phyloP scores from a whole-genome alignment of 1,140 invertebrate genomes.

The Melanaphis sacchari region DNA sequence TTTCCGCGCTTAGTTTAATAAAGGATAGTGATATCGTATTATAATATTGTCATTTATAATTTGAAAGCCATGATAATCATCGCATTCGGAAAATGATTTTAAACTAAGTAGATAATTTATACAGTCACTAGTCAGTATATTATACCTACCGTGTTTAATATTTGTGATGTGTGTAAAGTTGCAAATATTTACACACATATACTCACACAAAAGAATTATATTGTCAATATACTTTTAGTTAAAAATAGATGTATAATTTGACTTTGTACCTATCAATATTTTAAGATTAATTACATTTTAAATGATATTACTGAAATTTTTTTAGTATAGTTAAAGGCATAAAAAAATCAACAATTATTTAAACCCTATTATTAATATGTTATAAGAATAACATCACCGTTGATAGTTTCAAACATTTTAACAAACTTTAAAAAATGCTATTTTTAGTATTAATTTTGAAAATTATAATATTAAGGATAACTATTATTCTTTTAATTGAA shows the following conservation, averaged over 20 bases:
- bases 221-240: neutral
- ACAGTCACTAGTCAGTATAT: too few species aligned
- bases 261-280: neutral
- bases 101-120: neutral
- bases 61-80: neutral
- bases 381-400: neutral
- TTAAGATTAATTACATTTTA: neutral
- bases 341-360: neutral
- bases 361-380: neutral
- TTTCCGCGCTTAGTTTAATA: neutral
- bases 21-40: slow-evolving; percentile 2
- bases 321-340: neutral
- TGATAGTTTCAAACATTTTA: neutral
- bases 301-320: neutral
- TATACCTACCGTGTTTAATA: neutral
- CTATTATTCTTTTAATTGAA: neutral
- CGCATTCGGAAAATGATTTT: neutral
- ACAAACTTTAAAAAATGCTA: neutral
- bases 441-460: neutral
- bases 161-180: neutral
- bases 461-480: too few species aligned
- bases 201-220: neutral
- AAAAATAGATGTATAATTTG: neutral
- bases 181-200: neutral
- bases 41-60: slow-evolving; percentile 8